Percentiles rank a stretch among this genome's conserved stretches.
Evolutionary conservation across 2,888 invertebrate genomes (phyloP).

Genomic region (Erpobdella octoculata): DNA sequence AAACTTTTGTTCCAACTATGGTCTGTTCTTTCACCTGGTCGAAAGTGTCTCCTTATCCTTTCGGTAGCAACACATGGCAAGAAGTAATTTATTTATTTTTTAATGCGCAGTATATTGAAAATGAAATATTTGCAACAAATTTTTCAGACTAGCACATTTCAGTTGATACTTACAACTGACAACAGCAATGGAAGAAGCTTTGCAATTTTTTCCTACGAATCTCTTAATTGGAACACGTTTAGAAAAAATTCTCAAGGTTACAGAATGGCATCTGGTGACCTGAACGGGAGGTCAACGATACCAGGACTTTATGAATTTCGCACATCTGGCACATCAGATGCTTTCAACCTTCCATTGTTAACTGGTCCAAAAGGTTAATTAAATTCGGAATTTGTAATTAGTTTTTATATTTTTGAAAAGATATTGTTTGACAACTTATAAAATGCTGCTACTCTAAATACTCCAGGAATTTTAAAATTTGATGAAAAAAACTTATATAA

Average conservation of each 20-base stretch:
- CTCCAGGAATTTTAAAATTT: no score
- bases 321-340: constrained; percentile 14
- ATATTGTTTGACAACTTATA: no score
- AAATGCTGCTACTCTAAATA: no score
- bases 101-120: no score
- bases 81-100: no score
- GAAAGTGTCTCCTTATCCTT: constrained; percentile 27
- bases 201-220: constrained; percentile 18
- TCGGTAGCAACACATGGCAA: background rate
- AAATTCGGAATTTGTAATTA: no score
- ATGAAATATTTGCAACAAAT: background rate
- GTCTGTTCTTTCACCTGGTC: constrained; percentile 26
- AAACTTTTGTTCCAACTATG: constrained; percentile 16
- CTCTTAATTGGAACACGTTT: constrained; percentile 17
- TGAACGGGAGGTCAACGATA: no score
- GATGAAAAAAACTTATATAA: no score
- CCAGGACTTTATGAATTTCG: constrained; percentile 18
- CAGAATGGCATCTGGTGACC: background rate
- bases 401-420: no score
- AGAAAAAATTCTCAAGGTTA: constrained; percentile 24
- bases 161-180: constrained; percentile 20
- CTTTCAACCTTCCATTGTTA: constrained; percentile 8
- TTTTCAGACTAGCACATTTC: constrained; percentile 22
- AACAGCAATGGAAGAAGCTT: constrained; percentile 19
- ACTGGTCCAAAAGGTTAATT: constrained; percentile 28